Evolutionary conservation across 2,888 invertebrate species (phyloP).

Genomic region (Bombylius discolor): DNA sequence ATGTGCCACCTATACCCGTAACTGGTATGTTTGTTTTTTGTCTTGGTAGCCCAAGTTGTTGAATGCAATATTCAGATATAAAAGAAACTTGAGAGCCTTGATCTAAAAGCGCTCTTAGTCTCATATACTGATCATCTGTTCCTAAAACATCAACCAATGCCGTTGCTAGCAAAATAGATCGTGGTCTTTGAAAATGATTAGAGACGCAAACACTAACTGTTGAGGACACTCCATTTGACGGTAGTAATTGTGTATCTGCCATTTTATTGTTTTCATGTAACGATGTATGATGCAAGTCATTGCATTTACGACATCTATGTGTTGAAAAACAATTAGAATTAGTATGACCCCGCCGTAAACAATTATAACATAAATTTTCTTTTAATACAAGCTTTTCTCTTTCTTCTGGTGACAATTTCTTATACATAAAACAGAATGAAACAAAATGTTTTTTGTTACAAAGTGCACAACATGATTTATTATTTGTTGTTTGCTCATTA

Average conservation of each 20-base stretch:
- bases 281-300: background rate
- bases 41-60: background rate
- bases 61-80: background rate
- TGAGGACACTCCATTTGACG: background rate
- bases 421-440: background rate
- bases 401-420: background rate
- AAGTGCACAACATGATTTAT: too few species aligned
- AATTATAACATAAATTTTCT: background rate
- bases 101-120: background rate
- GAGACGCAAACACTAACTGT: background rate
- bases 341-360: background rate
- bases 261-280: background rate
- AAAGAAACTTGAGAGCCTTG: background rate
- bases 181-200: background rate
- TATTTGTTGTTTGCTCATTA: too few species aligned
- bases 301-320: background rate
- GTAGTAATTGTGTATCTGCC: background rate
- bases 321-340: background rate
- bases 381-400: background rate
- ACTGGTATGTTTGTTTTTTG: background rate
- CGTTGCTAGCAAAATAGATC: background rate
- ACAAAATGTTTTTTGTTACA: background rate
- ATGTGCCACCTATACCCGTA: background rate
- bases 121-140: background rate
- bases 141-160: background rate